These are phyloP conservation scores for Phoebastria nigripes DNA, from an alignment of 2,797 vertebrate species.

Conservation along the genomic window DNA sequence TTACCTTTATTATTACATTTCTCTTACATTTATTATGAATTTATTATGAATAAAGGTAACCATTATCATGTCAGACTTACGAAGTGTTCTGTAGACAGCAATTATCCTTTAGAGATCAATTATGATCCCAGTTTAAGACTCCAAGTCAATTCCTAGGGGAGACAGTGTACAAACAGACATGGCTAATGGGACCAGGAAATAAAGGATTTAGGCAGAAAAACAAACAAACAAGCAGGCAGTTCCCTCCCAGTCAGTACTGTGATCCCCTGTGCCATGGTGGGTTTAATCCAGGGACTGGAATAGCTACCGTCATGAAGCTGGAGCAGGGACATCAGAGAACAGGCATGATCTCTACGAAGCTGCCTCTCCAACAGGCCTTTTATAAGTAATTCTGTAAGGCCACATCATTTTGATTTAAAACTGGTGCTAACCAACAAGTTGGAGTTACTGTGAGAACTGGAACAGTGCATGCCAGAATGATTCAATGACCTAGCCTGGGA, in stretches of 20 bases:
- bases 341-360: neutral
- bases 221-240: no score
- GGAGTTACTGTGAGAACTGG: neutral
- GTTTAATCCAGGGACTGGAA: neutral
- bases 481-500: neutral
- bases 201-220: neutral
- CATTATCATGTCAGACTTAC: neutral
- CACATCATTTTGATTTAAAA: neutral
- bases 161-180: neutral
- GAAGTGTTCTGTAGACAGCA: neutral
- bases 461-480: neutral
- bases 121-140: neutral
- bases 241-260: neutral
- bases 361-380: neutral
- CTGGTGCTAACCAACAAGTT: neutral
- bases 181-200: neutral
- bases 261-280: no score
- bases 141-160: neutral
- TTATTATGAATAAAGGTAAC: neutral
- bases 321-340: neutral
- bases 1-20: neutral
- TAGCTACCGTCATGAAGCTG: rapidly evolving
- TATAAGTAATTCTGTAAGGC: neutral
- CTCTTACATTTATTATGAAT: neutral
- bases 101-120: neutral